Conservation (phyloP, 2,113 vertebrate species). For the Embiotoca jacksoni region DNA sequence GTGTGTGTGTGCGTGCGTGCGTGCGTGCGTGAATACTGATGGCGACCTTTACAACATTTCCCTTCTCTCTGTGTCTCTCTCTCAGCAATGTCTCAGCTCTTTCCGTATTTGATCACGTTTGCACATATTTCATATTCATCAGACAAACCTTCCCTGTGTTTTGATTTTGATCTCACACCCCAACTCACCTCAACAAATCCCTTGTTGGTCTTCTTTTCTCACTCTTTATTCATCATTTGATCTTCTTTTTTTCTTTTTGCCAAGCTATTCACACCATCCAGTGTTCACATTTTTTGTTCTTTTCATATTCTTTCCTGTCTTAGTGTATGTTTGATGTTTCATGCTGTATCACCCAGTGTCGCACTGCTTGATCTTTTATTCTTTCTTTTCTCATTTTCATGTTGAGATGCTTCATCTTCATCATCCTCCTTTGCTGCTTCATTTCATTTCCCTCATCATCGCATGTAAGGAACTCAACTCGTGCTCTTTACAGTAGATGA, state of each 20-base stretch:
- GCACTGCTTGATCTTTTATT: conserved; percentile 63
- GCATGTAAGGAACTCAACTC: conserved; percentile 69
- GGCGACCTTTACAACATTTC: conserved; percentile 55
- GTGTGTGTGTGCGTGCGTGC: neutral
- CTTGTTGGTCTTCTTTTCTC: conserved; percentile 8
- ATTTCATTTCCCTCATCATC: conserved; percentile 50
- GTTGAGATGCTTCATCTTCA: conserved; percentile 56
- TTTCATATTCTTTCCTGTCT: conserved; percentile 12
- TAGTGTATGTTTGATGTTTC: conserved; percentile 59
- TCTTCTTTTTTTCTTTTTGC: conserved; percentile 8
- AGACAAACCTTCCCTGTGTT: conserved; percentile 8
- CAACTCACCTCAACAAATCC: conserved; percentile 22
- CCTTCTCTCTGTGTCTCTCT: neutral
- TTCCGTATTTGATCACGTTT: neutral
- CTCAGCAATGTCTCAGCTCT: too few relatives aligned
- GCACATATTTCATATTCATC: conserved; percentile 55
- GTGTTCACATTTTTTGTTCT: neutral
- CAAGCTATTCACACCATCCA: neutral
- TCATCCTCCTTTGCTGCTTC: conserved; percentile 58
- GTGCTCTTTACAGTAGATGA: conserved; percentile 18
- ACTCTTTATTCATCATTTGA: conserved; percentile 32
- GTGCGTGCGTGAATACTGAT: conserved; percentile 39
- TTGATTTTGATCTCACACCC: conserved; percentile 46
- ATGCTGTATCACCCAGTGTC: conserved; percentile 38
- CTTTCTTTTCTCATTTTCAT: conserved; percentile 69